Evolutionary conservation across 2,113 vertebrate species (phyloP).

Genomic region (Galeopterus variegatus): DNA sequence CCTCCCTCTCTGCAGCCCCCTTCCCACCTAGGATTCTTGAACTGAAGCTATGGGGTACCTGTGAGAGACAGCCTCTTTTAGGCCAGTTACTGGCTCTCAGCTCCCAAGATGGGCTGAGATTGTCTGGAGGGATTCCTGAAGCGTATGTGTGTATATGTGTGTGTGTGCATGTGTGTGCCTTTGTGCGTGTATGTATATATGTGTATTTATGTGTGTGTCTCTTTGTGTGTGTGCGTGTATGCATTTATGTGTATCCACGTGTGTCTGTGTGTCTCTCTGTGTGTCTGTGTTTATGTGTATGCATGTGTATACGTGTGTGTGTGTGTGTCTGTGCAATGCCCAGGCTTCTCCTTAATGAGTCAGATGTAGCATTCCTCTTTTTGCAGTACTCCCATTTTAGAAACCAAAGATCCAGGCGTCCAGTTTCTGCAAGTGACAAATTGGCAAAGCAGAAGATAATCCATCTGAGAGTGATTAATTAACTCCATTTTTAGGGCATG

Average conservation of each 20-base stretch:
- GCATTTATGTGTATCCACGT: background rate
- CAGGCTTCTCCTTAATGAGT: background rate
- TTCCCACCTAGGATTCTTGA: background rate
- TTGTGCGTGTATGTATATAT: background rate
- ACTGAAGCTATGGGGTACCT: background rate
- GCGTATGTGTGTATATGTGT: background rate
- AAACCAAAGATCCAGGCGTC: background rate
- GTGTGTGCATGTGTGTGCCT: rapidly evolving
- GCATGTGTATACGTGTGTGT: background rate
- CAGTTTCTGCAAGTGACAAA: background rate
- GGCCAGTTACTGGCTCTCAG: background rate
- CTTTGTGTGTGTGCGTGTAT: background rate
- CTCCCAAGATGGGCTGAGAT: background rate
- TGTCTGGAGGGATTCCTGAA: background rate
- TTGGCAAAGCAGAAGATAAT: background rate
- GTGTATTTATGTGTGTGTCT: too few relatives aligned
- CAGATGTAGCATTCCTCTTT: background rate
- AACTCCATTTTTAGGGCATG: background rate
- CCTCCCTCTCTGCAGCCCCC: rapidly evolving
- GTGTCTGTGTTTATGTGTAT: background rate
- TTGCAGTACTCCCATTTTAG: background rate
- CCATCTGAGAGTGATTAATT: background rate
- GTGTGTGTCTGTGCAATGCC: background rate
- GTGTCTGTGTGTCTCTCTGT: background rate
- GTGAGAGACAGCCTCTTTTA: rapidly evolving